phyloP scores from a whole-genome alignment of 2,888 invertebrate genomes.

The Tyria jacobaeae region DNA sequence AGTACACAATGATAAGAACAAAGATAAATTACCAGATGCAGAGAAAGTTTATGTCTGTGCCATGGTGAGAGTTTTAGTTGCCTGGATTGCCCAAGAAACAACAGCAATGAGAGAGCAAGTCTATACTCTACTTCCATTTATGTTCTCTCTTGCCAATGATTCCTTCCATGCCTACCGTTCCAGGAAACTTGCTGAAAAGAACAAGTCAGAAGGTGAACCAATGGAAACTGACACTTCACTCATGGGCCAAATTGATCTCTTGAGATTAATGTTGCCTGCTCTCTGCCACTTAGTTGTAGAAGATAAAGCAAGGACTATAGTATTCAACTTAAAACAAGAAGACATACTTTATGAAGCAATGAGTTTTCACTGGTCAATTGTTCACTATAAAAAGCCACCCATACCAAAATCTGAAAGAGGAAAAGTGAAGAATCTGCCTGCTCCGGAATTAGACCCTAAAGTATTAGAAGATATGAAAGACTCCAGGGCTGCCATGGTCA shows the following conservation, averaged over 20 bases:
- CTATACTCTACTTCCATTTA: conserved; percentile 92
- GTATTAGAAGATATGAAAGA: conserved; percentile 94
- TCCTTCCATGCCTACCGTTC: conserved; percentile 92
- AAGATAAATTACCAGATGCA: conserved; percentile 88
- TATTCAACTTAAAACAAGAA: conserved; percentile 92
- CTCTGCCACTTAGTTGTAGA: conserved; percentile 97
- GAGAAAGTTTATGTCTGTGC: conserved; percentile 94
- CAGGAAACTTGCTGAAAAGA: conserved; percentile 89
- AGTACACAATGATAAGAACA: conserved; percentile 91
- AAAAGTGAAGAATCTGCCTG: conserved; percentile 91
- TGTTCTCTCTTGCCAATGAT: conserved; percentile 93
- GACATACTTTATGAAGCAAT: conserved; percentile 92
- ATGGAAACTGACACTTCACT: conserved; percentile 79
- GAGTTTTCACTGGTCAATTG: conserved; percentile 94
- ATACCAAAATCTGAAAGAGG: conserved; percentile 93
- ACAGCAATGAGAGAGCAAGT: conserved; percentile 94
- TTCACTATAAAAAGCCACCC: conserved; percentile 93
- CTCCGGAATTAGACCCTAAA: conserved; percentile 91
- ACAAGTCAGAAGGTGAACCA: conserved; percentile 85
- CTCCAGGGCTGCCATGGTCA: conserved; percentile 94
- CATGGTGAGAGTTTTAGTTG: conserved; percentile 93
- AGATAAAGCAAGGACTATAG: conserved; percentile 93
- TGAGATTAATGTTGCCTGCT: conserved; percentile 94
- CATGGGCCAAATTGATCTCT: conserved; percentile 89
- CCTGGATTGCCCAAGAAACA: conserved; percentile 97